Base-by-base conservation (phyloP, 2,113 vertebrate species). In the Lipotes vexillifer region DNA sequence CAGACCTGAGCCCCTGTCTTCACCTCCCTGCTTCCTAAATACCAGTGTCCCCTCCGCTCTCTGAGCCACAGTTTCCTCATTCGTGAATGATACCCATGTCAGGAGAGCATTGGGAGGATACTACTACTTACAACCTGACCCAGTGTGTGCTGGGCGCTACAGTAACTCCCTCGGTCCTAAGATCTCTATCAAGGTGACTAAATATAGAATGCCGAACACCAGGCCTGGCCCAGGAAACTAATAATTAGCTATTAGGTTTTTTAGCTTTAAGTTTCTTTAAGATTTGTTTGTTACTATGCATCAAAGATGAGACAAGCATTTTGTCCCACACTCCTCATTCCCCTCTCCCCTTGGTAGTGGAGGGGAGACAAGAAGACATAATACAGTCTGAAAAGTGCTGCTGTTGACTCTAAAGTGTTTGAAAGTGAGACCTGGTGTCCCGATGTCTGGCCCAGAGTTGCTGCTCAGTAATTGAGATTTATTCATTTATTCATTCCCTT, bases 71-170 rank as follows among this genome's bases (percentile, higher is more conserved):
- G 46, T 17, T 7, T 20, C 69, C 72, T 20, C 12, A 0, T 0
- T 11, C 1, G 3, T 33, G 6, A 0, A 13, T 10, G 23, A 38
- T 13, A 20, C 3, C 27, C 44, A 15, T 23, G 44, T 86, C 20
- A 2, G 11, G 21, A 38, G 61, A 29, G 21, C 2, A 0, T 1
- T 1, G n/a, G 36, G 13, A 90, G 1, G 57, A 20, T 10, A 4
- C 12, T 14, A 23, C 1, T 8, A 4, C 41, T 2, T 4, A 10
- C 8, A 38, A 17, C 20, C 65, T 41, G 29, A 13, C 17, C 8
- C 0, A 2, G n/a, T n/a, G 57, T 63, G 52, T 49, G 2, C 6
- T 7, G 2, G 52, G 11, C 3, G 0, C 29, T 61, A 1, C 14
- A 52, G 36, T 46, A 18, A 33, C 27, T 36, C 5, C 31, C 52